Conservation (phyloP, 2,797 vertebrate genomes). For the Pogonophryne albipinna region DNA sequence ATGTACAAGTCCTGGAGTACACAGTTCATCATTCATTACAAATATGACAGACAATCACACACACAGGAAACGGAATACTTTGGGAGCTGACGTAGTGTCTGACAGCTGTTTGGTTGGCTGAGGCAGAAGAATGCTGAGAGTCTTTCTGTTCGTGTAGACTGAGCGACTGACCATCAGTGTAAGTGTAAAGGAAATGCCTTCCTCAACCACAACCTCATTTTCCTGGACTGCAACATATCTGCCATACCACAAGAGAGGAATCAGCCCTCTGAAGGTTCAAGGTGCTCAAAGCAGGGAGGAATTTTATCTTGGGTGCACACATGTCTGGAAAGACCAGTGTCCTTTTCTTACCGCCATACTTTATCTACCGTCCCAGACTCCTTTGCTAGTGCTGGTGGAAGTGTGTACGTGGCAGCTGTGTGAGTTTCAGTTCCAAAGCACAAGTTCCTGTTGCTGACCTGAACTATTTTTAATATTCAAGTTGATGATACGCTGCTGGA, state of each 20-base stretch:
- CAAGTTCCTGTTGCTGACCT: constrained; percentile 39
- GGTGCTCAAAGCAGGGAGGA: constrained; percentile 55
- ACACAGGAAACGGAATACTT: constrained; percentile 61
- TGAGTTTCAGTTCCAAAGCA: constrained; percentile 19
- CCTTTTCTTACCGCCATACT: constrained; percentile 46
- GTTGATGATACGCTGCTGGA: constrained; percentile 31
- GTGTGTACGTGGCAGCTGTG: constrained; percentile 42
- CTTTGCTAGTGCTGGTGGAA: constrained; percentile 19
- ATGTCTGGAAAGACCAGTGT: constrained; percentile 50
- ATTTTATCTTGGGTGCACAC: constrained; percentile 66
- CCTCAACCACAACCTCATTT: constrained; percentile 72
- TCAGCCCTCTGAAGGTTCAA: constrained; percentile 54
- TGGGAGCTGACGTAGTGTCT: constrained; percentile 79
- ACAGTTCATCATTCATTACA: constrained; percentile 34
- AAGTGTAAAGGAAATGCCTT: constrained; percentile 77
- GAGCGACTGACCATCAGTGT: constrained; percentile 66
- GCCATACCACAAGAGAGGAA: constrained; percentile 61
- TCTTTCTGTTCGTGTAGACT: constrained; percentile 34
- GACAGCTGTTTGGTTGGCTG: constrained; percentile 76
- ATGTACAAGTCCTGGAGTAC: constrained; percentile 24
- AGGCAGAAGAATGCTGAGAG: constrained; percentile 66
- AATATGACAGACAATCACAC: constrained; percentile 24
- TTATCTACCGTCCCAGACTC: constrained; percentile 31
- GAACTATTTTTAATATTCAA: constrained; percentile 44
- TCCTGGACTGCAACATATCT: constrained; percentile 62